phyloP scores from a whole-genome alignment of 2,113 vertebrate species.

The Steatornis caripensis region DNA sequence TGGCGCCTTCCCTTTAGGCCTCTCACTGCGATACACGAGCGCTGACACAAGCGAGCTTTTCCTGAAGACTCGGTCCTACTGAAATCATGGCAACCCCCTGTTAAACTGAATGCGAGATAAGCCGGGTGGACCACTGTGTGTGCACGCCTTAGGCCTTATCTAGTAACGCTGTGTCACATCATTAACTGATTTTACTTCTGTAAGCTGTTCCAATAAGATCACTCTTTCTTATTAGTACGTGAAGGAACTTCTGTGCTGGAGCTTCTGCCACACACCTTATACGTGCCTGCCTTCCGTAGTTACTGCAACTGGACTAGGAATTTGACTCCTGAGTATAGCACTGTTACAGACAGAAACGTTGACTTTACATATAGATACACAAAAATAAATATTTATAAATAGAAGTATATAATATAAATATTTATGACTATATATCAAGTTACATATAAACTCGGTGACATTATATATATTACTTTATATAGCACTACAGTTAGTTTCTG shows the following conservation, averaged over 20 bases:
- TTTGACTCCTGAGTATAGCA: neutral
- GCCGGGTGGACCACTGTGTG: neutral
- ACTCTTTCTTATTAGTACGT: neutral
- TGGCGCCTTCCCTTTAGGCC: neutral
- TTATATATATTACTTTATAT: neutral
- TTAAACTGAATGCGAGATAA: neutral
- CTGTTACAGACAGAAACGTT: neutral
- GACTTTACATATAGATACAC: neutral
- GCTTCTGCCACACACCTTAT: neutral
- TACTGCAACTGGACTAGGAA: neutral
- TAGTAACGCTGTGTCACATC: rapidly evolving
- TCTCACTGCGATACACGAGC: neutral
- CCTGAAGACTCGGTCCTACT: neutral
- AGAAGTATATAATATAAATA: neutral
- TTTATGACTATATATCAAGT: neutral
- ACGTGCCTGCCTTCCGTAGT: neutral
- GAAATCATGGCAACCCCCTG: neutral
- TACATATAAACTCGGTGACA: neutral
- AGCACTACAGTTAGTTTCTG: neutral
- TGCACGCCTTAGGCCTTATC: neutral
- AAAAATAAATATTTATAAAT: neutral
- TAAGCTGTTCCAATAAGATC: neutral
- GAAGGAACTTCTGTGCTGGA: neutral
- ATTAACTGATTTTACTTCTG: neutral
- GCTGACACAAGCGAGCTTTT: neutral